Evolutionary conservation across 1,140 invertebrate genomes (phyloP), one percentile per base, ranked within the genome.

Genomic region (Habropoda laboriosa): DNA sequence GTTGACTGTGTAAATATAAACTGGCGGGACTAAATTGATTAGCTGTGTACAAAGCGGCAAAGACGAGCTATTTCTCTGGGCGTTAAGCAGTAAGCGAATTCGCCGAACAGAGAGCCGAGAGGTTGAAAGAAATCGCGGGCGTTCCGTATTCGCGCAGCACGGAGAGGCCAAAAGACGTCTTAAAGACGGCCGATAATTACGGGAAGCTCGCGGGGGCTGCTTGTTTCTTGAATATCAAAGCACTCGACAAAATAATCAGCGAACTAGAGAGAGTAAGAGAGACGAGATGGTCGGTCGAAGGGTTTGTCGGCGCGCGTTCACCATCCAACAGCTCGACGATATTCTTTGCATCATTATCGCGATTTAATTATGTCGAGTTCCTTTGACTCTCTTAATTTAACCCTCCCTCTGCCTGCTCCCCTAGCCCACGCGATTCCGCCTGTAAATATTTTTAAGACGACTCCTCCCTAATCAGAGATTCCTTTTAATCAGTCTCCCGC

Each of bases 301-400:
- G 82, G 82, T 85, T 86, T 63, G 74, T 30, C 53, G 63, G 73
- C 24, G 66, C 49, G 30, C 40, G 70, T 21, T 49, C 21, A 30
- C 45, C 38, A 35, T 47, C 51, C 64, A 57, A 70, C 47, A 72
- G 60, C 85, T 27, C 51, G 63, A 58, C 77, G 86, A 88, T 89
- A 88, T 87, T 90, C 88, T 90, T 90, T 90, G 87, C 88, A 81
- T 90, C 89, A 90, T 90, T 90, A 90, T 88, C 87, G 86, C 87
- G 86, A 90, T 90, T 90, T 89, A 90, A 90, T 90, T 90, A 90
- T 87, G 78, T 89, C 83, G 79, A 86, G 81, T 88, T 89, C 82
- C 89, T 90, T 90, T 90, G 87, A 89, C 82, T 83, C 79, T 87
- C 83, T 85, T 87, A 84, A 83, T 87, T 87, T 85, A 71, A 75